Evolutionary conservation across 2,888 invertebrate genomes (phyloP), one percentile per base, ranked within the genome.

Genomic region (Euspilapteryx auroguttella): DNA sequence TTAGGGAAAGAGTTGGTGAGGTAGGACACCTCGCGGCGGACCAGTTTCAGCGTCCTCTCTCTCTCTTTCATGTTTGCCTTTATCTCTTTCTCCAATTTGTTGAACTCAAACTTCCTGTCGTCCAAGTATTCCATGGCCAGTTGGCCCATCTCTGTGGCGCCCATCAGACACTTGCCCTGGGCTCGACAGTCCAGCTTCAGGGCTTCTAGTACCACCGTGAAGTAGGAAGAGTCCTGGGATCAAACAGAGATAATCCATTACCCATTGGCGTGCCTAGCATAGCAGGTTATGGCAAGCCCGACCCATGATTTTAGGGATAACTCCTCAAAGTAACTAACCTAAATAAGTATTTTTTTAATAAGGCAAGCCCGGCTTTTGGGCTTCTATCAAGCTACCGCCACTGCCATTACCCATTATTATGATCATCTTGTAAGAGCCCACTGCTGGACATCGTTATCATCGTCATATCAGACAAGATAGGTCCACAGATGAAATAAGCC

Each of bases 71-170:
- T 81, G 38, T 83, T 83, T 3, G 57, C 58, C 52, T 82, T 81
- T 24, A 85, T 80, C 29, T 79, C 73, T 27, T 63, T 62, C 38
- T 83, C 80, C 34, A 85, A 45, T 27, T 65, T 68, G 39, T 73
- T 76, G 44, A 80, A 85, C 39, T 81, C 81, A 27, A 69, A 75
- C 34, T 79, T 79, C 28, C 82, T 62, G 37, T 85, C 82, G 29
- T 84, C 82, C 14, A 84, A 55, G 45, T 85, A 82, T 45, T 86
- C 85, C 39, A 80, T 78, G 1, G 83, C 84, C 1, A 84, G 53
- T 42, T 86, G 85, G 0, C 85, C 85, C 64, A 85, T 78, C 41
- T 80, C 75, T 0, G 82, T 83, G 1, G 83, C 80, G 12, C 78
- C 79, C 49, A 82, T 71, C 39, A 86, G 65, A 34, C 84, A 79